Percentiles rank a stretch among this genome's conserved stretches.
Evolutionary conservation across 2,888 invertebrate species (phyloP).

Genomic region (Tetramorium bicarinatum): DNA sequence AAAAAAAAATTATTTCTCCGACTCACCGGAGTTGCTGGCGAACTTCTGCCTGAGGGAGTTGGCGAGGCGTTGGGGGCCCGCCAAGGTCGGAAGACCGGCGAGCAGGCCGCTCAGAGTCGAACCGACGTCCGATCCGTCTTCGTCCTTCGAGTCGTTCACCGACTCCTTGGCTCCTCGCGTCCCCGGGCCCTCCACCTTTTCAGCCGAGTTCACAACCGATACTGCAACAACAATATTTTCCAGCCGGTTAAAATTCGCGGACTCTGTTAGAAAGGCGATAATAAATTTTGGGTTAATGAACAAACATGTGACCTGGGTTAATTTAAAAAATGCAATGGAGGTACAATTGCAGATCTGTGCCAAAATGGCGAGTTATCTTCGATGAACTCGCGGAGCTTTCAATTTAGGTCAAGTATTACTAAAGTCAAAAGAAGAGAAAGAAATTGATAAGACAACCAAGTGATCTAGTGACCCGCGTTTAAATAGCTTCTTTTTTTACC

Average conservation of each 20-base stretch:
- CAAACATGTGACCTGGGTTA: too few species aligned
- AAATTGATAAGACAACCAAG: neutral
- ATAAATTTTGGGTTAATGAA: neutral
- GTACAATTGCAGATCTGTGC: neutral
- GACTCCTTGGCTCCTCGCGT: conserved; percentile 84
- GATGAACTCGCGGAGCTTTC: neutral
- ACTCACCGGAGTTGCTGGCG: conserved; percentile 85
- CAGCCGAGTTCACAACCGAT: conserved; percentile 84
- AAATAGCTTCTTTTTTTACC: neutral
- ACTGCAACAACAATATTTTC: conserved; percentile 71
- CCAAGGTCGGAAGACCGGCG: conserved; percentile 84
- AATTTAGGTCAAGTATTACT: neutral
- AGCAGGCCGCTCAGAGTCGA: conserved; percentile 84
- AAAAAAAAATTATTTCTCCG: conserved; percentile 48
- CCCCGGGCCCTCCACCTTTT: conserved; percentile 86
- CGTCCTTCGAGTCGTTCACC: conserved; percentile 84
- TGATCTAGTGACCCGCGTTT: neutral
- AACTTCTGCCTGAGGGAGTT: conserved; percentile 84
- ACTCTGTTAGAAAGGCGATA: neutral
- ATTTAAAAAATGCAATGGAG: neutral
- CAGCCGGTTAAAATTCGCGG: conserved; percentile 2
- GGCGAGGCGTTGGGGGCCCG: conserved; percentile 86
- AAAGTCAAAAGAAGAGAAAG: neutral
- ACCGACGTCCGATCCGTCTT: conserved; percentile 81
- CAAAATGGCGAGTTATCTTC: neutral